Evolutionary conservation across 2,888 invertebrate species (phyloP).

Genomic region (Drosophila dives): DNA sequence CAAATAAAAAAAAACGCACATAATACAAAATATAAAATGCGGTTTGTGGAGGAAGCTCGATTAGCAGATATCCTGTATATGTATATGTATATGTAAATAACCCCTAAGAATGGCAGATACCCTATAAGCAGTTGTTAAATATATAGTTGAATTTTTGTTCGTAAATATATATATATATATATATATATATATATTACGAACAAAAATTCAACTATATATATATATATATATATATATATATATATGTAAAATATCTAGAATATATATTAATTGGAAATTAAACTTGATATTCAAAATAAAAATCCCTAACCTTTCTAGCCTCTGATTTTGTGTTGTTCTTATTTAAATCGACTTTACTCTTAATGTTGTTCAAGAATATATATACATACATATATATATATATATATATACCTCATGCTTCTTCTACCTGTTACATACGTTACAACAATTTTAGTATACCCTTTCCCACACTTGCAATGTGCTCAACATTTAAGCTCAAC

Average conservation of each 20-base stretch:
- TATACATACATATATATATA: background rate
- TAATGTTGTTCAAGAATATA: background rate
- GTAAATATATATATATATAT: too few species aligned
- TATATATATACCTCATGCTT: background rate
- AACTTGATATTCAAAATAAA: too few species aligned
- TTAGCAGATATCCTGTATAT: background rate
- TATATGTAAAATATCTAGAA: too few species aligned
- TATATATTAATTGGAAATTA: too few species aligned
- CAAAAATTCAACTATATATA: too few species aligned
- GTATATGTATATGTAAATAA: too few species aligned
- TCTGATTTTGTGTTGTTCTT: background rate
- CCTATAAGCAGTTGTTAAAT: too few species aligned
- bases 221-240: too few species aligned
- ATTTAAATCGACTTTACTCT: background rate
- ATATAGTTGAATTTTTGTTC: too few species aligned
- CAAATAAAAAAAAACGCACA: background rate
- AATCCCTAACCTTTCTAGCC: background rate
- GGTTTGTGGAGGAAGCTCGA: background rate
- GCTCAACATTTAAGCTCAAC: conserved; percentile 10
- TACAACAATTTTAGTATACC: background rate
- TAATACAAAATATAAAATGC: background rate
- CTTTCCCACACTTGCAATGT: too few species aligned
- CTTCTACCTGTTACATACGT: background rate
- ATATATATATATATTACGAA: too few species aligned
- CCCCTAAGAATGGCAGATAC: too few species aligned